Evolutionary conservation across 2,797 vertebrate species (phyloP).

Genomic region (Clarias fuscus): DNA sequence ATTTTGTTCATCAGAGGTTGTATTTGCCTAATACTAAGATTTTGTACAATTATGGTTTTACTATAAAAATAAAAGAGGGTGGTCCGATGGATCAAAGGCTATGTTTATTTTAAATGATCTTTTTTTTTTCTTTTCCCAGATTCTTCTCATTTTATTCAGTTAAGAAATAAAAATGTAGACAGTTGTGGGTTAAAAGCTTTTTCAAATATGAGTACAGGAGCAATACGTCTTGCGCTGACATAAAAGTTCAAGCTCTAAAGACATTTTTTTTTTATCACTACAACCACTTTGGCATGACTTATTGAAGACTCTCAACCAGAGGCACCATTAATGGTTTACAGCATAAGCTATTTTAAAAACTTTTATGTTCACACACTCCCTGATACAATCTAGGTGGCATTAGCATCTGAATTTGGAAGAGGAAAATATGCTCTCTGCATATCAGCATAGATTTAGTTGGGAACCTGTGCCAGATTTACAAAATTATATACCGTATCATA

Average conservation of each 20-base stretch:
- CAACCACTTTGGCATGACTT: constrained; percentile 53
- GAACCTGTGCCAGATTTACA: neutral
- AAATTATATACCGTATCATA: neutral
- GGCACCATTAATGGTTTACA: constrained; percentile 39
- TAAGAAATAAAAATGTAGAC: neutral
- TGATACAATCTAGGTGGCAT: neutral
- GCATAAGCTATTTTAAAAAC: constrained; percentile 28
- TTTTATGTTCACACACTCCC: constrained; percentile 21
- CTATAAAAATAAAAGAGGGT: no score
- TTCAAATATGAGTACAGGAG: constrained; percentile 5
- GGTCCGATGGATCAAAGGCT: no score
- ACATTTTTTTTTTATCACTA: constrained; percentile 27
- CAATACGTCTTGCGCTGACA: constrained; percentile 35
- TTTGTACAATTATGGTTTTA: no score
- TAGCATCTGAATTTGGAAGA: neutral
- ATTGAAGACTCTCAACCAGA: constrained; percentile 48
- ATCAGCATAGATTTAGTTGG: neutral
- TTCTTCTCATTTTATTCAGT: neutral
- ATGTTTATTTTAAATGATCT: neutral
- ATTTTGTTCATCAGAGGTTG: no score
- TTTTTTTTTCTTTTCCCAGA: neutral
- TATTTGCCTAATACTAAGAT: no score
- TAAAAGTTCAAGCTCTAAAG: constrained; percentile 35
- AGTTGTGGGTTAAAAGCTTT: neutral
- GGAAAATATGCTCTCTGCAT: neutral